Evolutionary conservation across 2,888 invertebrate genomes (phyloP).

Genomic region (Icerya purchasi): DNA sequence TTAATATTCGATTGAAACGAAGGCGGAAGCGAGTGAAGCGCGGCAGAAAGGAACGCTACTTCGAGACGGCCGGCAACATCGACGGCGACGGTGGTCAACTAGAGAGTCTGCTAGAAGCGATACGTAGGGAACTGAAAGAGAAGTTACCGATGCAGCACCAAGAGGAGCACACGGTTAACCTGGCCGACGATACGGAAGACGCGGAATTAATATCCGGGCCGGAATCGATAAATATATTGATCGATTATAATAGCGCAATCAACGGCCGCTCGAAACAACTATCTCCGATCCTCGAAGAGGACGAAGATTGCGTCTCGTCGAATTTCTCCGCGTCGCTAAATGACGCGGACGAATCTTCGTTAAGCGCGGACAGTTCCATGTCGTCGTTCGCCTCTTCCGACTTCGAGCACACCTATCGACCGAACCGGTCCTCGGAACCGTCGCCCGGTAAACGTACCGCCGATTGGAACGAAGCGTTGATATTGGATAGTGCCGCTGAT

Average conservation of each 20-base stretch:
- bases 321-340: neutral
- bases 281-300: constrained; percentile 39
- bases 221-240: constrained; percentile 16
- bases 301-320: constrained; percentile 22
- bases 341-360: neutral
- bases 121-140: constrained; percentile 44
- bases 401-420: neutral
- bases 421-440: neutral
- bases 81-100: neutral
- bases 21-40: neutral
- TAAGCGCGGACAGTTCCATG: neutral
- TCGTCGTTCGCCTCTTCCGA: neutral
- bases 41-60: neutral
- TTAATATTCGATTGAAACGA: neutral
- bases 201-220: constrained; percentile 16
- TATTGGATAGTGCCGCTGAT: constrained; percentile 22
- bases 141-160: constrained; percentile 33
- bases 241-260: too few species aligned
- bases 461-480: constrained; percentile 28
- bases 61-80: constrained; percentile 8
- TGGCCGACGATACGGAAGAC: constrained; percentile 18
- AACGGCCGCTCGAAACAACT: constrained; percentile 35
- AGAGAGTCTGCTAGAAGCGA: constrained; percentile 25
- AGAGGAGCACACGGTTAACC: neutral
- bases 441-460: constrained; percentile 21